Conservation (phyloP, 2,797 vertebrate species). For the Syngnathus rostellatus region DNA sequence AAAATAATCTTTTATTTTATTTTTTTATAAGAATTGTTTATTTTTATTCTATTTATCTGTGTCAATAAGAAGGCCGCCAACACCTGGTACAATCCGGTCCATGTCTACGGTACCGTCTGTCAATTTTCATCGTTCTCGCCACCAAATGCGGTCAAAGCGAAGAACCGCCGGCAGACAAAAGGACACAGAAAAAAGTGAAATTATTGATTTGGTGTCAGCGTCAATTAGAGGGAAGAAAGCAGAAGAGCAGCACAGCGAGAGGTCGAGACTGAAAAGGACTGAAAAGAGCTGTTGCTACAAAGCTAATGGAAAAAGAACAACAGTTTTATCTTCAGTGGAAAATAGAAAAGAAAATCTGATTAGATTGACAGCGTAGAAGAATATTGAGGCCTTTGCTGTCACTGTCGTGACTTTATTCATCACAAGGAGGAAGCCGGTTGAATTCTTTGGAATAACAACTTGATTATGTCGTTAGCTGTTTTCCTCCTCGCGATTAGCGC, state of each 20-base stretch:
- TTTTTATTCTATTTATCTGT: neutral
- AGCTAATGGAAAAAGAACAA: conserved; percentile 11
- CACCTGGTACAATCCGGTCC: neutral
- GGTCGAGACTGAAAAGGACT: conserved; percentile 8
- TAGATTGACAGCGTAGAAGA: neutral
- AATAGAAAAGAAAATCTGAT: conserved; percentile 1
- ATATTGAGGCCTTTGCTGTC: neutral
- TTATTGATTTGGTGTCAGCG: conserved; percentile 67
- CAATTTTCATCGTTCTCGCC: conserved; percentile 6
- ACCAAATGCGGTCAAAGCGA: conserved; percentile 35
- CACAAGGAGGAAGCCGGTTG: neutral
- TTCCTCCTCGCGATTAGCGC: too few relatives aligned
- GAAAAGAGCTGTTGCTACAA: conserved; percentile 19
- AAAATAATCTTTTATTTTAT: neutral
- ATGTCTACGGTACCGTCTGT: neutral
- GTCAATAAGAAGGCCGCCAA: neutral
- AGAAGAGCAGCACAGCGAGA: conserved; percentile 8
- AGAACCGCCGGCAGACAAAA: conserved; percentile 47
- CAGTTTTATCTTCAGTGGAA: neutral
- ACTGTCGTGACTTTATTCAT: neutral
- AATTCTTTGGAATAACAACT: neutral
- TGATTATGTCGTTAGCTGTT: neutral
- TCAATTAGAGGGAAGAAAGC: conserved; percentile 48
- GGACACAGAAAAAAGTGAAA: conserved; percentile 46
- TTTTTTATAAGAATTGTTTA: too few relatives aligned